phyloP scores from a whole-genome alignment of 2,888 invertebrate genomes.

The Parochlus steinenii region DNA sequence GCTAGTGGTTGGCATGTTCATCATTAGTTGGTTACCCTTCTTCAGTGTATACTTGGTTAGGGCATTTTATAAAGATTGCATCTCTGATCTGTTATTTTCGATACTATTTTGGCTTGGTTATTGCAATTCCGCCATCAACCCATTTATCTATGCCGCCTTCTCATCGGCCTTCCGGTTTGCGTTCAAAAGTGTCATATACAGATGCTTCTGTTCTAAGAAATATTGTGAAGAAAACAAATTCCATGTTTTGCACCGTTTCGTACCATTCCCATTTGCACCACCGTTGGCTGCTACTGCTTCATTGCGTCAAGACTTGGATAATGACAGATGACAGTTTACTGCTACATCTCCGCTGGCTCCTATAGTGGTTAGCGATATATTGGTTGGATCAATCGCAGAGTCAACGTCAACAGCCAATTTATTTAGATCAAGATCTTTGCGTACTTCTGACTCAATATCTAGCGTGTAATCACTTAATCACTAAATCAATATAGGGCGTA shows the following conservation, averaged over 20 bases:
- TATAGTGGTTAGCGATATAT: too few relatives aligned
- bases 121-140: conserved; percentile 92
- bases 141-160: conserved; percentile 85
- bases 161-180: conserved; percentile 90
- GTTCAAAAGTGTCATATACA: conserved; percentile 81
- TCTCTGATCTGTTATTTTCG: conserved; percentile 71
- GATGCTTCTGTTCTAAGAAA: conserved; percentile 47
- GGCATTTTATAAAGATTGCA: conserved; percentile 75
- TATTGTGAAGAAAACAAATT: conserved; percentile 11
- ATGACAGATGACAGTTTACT: conserved; percentile 11
- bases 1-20: conserved; percentile 74
- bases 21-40: conserved; percentile 93
- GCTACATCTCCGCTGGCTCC: conserved; percentile 2
- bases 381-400: conserved; percentile 1
- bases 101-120: conserved; percentile 95
- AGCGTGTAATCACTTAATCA: conserved; percentile 1
- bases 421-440: conserved; percentile 10
- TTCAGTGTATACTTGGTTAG: conserved; percentile 86
- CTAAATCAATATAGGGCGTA: too few relatives aligned
- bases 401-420: conserved; percentile 8
- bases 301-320: conserved; percentile 8
- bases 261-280: conserved; percentile 12
- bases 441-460: conserved; percentile 9
- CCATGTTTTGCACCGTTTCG: conserved; percentile 10
- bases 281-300: too few relatives aligned